These are phyloP conservation scores for Drosophila kambysellisi DNA, from an alignment of 2,888 invertebrate genomes.

Conservation along the genomic window DNA sequence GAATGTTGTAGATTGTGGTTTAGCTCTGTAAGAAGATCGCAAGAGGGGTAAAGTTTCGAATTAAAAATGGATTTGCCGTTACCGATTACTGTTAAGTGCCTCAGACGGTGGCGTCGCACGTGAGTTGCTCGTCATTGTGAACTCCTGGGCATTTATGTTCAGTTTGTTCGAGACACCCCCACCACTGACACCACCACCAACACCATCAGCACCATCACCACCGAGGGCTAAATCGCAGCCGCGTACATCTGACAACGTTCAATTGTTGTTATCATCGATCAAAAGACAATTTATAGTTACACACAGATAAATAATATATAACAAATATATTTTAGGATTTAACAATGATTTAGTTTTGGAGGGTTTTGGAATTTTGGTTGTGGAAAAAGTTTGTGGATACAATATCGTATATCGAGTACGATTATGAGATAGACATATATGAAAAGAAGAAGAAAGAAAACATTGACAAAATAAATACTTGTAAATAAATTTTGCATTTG, in stretches of 20 bases:
- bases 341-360: conserved; percentile 18
- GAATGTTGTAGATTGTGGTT: conserved; percentile 86
- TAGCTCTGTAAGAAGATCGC: conserved; percentile 84
- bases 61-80: conserved; percentile 77
- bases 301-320: conserved; percentile 28
- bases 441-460: conserved; percentile 67
- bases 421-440: conserved; percentile 55
- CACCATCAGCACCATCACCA: conserved; percentile 30
- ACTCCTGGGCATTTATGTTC: conserved; percentile 96
- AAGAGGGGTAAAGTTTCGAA: conserved; percentile 66
- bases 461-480: conserved; percentile 48
- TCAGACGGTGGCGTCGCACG: conserved; percentile 72
- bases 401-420: conserved; percentile 3
- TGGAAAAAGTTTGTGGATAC: not conserved
- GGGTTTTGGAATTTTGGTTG: conserved; percentile 13
- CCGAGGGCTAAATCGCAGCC: conserved; percentile 53
- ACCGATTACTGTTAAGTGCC: conserved; percentile 78
- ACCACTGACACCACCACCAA: conserved; percentile 81
- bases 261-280: conserved; percentile 20
- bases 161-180: conserved; percentile 88
- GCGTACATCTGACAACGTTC: conserved; percentile 72
- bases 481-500: conserved; percentile 14
- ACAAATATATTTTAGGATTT: conserved; percentile 30
- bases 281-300: conserved; percentile 27
- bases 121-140: conserved; percentile 88